Conservation (phyloP, 1,140 invertebrate species). For the Drosophila leontia region DNA sequence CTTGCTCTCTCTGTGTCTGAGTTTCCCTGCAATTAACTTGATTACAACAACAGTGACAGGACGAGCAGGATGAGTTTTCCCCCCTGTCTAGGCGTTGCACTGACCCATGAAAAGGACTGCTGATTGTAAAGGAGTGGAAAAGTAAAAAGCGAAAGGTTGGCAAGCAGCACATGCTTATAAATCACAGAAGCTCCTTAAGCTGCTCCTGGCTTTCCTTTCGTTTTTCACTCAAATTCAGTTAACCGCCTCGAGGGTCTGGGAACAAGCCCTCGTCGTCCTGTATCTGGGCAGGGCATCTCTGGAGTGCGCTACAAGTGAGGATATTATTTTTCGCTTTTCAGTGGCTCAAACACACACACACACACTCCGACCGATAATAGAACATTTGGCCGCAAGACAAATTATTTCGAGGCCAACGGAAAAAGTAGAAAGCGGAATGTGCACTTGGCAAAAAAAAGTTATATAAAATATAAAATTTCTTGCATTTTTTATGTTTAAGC, state of each 20-base stretch:
- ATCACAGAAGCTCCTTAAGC: conserved; percentile 57
- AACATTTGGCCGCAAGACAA: conserved; percentile 76
- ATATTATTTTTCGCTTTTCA: conserved; percentile 62
- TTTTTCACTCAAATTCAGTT: conserved; percentile 72
- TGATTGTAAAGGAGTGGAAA: conserved; percentile 25
- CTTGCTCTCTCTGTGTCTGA: conserved; percentile 2
- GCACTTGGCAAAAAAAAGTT: conserved; percentile 4
- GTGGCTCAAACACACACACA: conserved; percentile 22
- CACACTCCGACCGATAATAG: conserved; percentile 65
- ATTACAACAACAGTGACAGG: conserved; percentile 62
- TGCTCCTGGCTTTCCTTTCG: conserved; percentile 28
- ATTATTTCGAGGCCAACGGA: conserved; percentile 51
- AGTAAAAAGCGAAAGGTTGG: conserved; percentile 34
- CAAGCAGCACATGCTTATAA: conserved; percentile 53
- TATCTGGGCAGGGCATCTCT: conserved; percentile 63
- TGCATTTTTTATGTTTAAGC: too few species aligned
- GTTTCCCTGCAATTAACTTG: conserved; percentile 69
- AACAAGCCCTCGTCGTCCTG: conserved; percentile 9
- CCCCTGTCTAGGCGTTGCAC: conserved; percentile 35
- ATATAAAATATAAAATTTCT: neutral
- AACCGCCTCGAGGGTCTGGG: conserved; percentile 52
- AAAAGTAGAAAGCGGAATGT: conserved; percentile 34
- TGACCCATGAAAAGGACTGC: conserved; percentile 41
- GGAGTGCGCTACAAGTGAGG: conserved; percentile 47
- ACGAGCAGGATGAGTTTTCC: conserved; percentile 7